Evolutionary conservation across 1,140 invertebrate species (phyloP).

Genomic region (Dryas iulia): DNA sequence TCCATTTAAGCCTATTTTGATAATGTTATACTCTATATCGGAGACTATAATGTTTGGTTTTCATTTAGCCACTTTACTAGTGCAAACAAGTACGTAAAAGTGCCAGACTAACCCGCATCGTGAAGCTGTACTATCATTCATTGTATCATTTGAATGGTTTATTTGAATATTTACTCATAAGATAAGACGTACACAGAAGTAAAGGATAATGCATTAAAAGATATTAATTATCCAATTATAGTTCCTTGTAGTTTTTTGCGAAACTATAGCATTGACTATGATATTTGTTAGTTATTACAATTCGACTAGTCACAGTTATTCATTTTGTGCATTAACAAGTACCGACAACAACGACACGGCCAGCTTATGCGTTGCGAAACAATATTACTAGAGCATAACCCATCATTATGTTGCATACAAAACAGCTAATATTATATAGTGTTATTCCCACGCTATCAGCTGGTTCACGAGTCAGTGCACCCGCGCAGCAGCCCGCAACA

Average conservation of each 20-base stretch:
- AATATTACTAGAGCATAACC: conserved; percentile 32
- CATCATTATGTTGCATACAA: conserved; percentile 25
- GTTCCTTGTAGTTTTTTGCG: too few species aligned
- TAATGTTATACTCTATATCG: neutral
- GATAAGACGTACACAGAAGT: too few species aligned
- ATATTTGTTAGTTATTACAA: too few species aligned
- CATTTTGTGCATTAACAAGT: neutral
- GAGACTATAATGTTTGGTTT: conserved; percentile 20
- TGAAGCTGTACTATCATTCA: too few species aligned
- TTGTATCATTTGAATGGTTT: too few species aligned
- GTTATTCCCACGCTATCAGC: conserved; percentile 70
- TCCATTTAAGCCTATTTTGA: neutral
- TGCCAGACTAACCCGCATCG: conserved; percentile 58
- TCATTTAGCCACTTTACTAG: conserved; percentile 55
- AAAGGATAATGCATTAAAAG: too few species aligned
- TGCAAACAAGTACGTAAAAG: conserved; percentile 45
- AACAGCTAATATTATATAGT: conserved; percentile 28
- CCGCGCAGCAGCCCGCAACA: conserved; percentile 44
- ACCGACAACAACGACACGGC: neutral
- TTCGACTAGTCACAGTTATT: neutral
- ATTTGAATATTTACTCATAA: too few species aligned
- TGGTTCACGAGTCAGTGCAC: conserved; percentile 63
- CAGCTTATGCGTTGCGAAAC: conserved; percentile 16
- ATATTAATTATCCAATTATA: too few species aligned
- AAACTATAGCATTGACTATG: too few species aligned